Evolutionary conservation across 2,888 invertebrate species (phyloP), one percentile per base, ranked within the genome.

Genomic region (Malacosoma neustria): DNA sequence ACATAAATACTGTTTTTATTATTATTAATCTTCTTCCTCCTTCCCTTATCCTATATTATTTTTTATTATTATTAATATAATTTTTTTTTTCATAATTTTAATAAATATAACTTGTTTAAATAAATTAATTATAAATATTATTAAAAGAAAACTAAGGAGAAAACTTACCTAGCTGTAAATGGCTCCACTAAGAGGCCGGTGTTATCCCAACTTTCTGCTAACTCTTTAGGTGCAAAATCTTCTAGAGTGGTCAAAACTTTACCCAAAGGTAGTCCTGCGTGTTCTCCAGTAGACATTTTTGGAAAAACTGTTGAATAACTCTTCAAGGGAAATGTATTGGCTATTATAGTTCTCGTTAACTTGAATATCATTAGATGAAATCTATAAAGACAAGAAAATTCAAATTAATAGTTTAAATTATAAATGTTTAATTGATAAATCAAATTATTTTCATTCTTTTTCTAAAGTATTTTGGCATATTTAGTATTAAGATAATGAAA

Each of bases 141-240:
- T n/a, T n/a, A n/a, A n/a, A n/a, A n/a, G n/a, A n/a, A 32, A 31
- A 35, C 11, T 34, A 14, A 34, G 13, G 34, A 7, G 11, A 13
- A 35, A 29, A 37, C 30, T 30, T 57, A 87, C 88, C 82, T 87
- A 32, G 88, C 73, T 14, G 88, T 81, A 14, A 76, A 77, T 0
- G 97, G 97, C 64, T 98, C 95, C 7, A 98, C 89, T 14, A 98
- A 79, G 1, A 98, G 81, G 0, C 98, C 98, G 35, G 97, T 97
- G 76, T 98, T 98, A 66, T 98, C 98, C 98, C 98, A 98, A 36
- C 88, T 88, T 56, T 93, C 96, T 2, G 97, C 95, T 9, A 93
- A 74, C 1, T 82, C 70, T 22, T 88, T 69, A 5, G 93, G 90
- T 1, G 95, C 95, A 73, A 92, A 92, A 5, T 79, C 70, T 55